A percentile compares a stretch with the other conserved stretches of the same genome.
Conservation (phyloP, 2,888 invertebrate species). For the Poecilus cupreus region DNA sequence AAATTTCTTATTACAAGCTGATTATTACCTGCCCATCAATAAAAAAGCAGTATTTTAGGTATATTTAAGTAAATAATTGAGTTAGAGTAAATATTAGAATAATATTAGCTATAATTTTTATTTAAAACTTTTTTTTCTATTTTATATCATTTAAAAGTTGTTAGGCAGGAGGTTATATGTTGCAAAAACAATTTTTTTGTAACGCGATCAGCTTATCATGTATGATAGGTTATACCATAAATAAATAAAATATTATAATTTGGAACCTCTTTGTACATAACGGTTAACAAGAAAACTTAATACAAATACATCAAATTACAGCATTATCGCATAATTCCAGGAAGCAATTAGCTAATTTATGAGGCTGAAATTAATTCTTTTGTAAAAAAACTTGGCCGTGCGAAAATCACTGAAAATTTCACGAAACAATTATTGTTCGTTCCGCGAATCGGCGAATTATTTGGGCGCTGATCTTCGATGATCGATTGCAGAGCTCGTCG, state of each 20-base stretch:
- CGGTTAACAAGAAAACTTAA: neutral
- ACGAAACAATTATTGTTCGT: constrained; percentile 18
- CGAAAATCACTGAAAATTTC: constrained; percentile 18
- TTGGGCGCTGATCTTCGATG: neutral
- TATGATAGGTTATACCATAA: no score
- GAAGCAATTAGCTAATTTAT: constrained; percentile 25
- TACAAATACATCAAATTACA: neutral
- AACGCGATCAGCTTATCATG: no score
- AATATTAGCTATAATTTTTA: no score
- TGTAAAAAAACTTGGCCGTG: constrained; percentile 5
- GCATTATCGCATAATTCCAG: neutral
- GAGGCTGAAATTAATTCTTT: neutral
- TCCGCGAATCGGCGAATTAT: constrained; percentile 25
- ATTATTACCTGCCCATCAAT: no score
- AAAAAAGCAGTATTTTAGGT: no score
- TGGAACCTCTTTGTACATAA: neutral
- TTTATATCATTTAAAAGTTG: no score
- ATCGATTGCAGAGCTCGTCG: constrained; percentile 8
- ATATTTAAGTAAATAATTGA: no score
- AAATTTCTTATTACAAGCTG: no score
- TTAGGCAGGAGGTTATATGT: no score
- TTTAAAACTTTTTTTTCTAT: no score
- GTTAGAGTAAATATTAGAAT: no score
- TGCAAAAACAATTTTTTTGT: no score
- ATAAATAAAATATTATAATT: neutral